A percentile compares a stretch with the other conserved stretches of the same genome.
These are phyloP conservation scores for Yponomeuta evonymella DNA, from an alignment of 2,888 invertebrate species.

Conservation along the genomic window DNA sequence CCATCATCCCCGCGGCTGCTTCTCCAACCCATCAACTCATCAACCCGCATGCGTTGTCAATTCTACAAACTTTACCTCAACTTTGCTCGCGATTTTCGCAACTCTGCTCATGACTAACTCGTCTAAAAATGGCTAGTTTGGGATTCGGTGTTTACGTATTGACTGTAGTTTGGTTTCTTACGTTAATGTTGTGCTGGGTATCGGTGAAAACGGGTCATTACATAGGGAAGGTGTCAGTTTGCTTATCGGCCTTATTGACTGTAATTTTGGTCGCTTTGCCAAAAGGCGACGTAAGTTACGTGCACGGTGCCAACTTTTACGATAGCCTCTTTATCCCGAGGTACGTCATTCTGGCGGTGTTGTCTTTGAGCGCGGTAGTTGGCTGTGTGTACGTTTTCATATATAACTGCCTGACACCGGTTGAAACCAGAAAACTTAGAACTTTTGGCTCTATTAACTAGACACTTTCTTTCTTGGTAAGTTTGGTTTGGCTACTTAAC, in stretches of 20 bases:
- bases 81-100: slow-evolving; percentile 4
- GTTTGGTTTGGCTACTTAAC: not conserved
- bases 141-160: slow-evolving; percentile 82
- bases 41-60: slow-evolving; percentile 3
- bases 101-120: not conserved
- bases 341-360: slow-evolving; percentile 41
- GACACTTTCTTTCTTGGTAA: slow-evolving; percentile 17
- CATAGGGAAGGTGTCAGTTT: slow-evolving; percentile 77
- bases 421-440: slow-evolving; percentile 52
- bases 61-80: not conserved
- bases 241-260: slow-evolving; percentile 73
- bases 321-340: slow-evolving; percentile 52
- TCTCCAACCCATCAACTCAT: not conserved
- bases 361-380: slow-evolving; percentile 42
- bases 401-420: slow-evolving; percentile 47
- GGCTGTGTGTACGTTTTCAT: slow-evolving; percentile 48
- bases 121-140: slow-evolving; percentile 57
- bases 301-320: slow-evolving; percentile 65
- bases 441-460: slow-evolving; percentile 43
- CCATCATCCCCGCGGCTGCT: not conserved
- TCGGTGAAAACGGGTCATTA: slow-evolving; percentile 80
- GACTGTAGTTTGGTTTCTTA: slow-evolving; percentile 78
- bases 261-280: slow-evolving; percentile 78
- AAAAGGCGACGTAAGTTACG: slow-evolving; percentile 52
- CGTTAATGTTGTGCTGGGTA: slow-evolving; percentile 78